phyloP scores from a whole-genome alignment of 1,140 invertebrate species.

The Meloidogyne floridensis region DNA sequence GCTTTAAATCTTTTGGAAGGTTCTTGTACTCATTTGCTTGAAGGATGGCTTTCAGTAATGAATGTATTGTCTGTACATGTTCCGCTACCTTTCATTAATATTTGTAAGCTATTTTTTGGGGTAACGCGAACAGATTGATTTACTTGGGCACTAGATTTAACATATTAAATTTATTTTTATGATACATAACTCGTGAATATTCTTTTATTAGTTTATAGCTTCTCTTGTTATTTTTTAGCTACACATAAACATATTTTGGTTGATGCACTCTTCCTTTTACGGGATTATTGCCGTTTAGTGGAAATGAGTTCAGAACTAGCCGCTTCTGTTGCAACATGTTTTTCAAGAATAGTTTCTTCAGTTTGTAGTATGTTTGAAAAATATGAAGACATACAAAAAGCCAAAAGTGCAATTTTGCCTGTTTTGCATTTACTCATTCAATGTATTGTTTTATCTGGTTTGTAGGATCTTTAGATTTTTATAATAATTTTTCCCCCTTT shows the following conservation, averaged over 20 bases:
- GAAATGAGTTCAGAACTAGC: slow-evolving; percentile 39
- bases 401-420: slow-evolving; percentile 17
- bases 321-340: slow-evolving; percentile 30
- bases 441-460: slow-evolving; percentile 36
- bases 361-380: slow-evolving; percentile 25
- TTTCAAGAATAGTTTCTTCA: slow-evolving; percentile 36
- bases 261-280: slow-evolving; percentile 39
- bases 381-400: neutral
- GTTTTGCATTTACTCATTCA: slow-evolving; percentile 36
- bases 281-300: slow-evolving; percentile 33
- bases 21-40: slow-evolving; percentile 44
- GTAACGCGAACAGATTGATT: neutral
- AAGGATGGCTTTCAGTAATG: slow-evolving; percentile 44
- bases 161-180: no score
- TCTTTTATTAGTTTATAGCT: neutral
- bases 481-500: neutral
- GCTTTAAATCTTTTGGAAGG: slow-evolving; percentile 43
- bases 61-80: slow-evolving; percentile 41
- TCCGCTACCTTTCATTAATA: slow-evolving; percentile 41
- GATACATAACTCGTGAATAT: neutral
- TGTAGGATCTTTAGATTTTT: neutral
- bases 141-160: no score
- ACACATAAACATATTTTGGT: slow-evolving; percentile 31
- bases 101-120: slow-evolving; percentile 14
- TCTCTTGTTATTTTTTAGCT: slow-evolving; percentile 17